Conservation (phyloP, 1,140 invertebrate genomes). For the Eciton burchellii region DNA sequence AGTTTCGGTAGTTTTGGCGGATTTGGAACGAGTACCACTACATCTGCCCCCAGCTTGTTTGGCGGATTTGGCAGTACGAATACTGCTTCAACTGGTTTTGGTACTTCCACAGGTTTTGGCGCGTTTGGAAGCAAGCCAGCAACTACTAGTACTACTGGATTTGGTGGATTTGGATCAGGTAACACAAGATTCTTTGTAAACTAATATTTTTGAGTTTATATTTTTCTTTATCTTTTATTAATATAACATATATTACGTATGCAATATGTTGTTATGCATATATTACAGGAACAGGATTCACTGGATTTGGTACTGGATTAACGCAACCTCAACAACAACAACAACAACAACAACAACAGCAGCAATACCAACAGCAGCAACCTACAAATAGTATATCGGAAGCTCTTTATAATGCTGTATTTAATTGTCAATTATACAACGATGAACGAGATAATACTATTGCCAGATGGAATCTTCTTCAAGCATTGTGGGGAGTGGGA, state of each 20-base stretch:
- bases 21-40: slow-evolving; percentile 81
- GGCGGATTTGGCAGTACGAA: slow-evolving; percentile 79
- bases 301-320: slow-evolving; percentile 75
- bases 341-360: slow-evolving; percentile 87
- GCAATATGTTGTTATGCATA: slow-evolving; percentile 18
- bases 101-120: slow-evolving; percentile 84
- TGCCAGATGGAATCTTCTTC: slow-evolving; percentile 97
- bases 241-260: too few species aligned
- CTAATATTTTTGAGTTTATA: slow-evolving; percentile 18
- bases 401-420: slow-evolving; percentile 91
- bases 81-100: slow-evolving; percentile 84
- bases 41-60: slow-evolving; percentile 82
- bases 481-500: slow-evolving; percentile 96
- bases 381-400: slow-evolving; percentile 88
- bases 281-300: slow-evolving; percentile 68
- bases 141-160: slow-evolving; percentile 84
- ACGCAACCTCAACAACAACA: slow-evolving; percentile 84
- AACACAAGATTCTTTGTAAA: background rate
- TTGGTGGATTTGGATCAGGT: slow-evolving; percentile 86
- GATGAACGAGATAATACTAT: slow-evolving; percentile 97
- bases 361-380: slow-evolving; percentile 86
- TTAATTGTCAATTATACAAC: slow-evolving; percentile 94
- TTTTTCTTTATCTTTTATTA: background rate
- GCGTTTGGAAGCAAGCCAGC: slow-evolving; percentile 84
- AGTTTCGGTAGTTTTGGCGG: slow-evolving; percentile 80